Evolutionary conservation across 2,113 vertebrate species (phyloP).

Genomic region (Sander vitreus): DNA sequence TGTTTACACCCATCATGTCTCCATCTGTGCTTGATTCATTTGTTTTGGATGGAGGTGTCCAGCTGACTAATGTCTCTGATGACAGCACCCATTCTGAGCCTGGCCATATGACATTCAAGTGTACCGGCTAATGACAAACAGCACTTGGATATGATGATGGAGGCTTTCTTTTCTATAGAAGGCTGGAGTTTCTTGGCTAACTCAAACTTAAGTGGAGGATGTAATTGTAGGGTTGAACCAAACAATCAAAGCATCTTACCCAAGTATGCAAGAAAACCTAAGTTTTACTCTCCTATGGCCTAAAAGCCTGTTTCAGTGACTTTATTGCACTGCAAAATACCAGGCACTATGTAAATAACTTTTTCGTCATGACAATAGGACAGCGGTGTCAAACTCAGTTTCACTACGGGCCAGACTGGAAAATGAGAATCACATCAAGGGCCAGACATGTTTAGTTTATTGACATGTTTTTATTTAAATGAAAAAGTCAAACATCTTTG

Average conservation of each 20-base stretch:
- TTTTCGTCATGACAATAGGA: no score
- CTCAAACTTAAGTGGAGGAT: neutral
- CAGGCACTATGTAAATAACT: no score
- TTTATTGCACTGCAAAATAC: neutral
- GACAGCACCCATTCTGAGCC: conserved; percentile 53
- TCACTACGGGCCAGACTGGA: no score
- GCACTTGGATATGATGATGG: conserved; percentile 1
- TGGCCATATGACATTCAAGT: conserved; percentile 42
- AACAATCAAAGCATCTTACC: neutral
- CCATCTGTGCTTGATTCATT: conserved; percentile 53
- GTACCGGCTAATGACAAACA: conserved; percentile 42
- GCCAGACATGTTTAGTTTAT: no score
- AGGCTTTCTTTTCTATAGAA: neutral
- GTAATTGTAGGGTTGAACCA: neutral
- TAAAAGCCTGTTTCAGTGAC: neutral
- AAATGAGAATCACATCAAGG: no score
- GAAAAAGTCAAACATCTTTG: no score
- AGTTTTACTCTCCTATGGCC: neutral
- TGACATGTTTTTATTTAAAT: no score
- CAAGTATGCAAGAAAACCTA: neutral
- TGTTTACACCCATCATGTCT: conserved; percentile 39
- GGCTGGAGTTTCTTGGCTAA: neutral
- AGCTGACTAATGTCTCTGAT: conserved; percentile 46
- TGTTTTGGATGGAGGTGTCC: conserved; percentile 32
- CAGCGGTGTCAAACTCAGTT: no score